phyloP scores from a whole-genome alignment of 2,113 vertebrate genomes.

The Zosterops lateralis region DNA sequence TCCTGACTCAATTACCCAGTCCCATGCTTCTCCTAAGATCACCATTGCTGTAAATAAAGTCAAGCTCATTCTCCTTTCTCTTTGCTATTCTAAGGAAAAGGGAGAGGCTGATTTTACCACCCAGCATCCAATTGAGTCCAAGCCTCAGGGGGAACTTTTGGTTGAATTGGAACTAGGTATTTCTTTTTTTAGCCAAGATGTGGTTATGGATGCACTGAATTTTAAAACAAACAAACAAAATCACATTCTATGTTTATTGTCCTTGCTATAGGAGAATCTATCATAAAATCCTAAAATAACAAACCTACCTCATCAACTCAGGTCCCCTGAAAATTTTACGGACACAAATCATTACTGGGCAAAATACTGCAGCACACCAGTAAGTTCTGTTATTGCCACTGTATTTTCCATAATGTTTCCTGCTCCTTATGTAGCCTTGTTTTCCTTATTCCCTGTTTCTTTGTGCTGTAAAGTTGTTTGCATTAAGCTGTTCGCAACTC shows the following conservation, averaged over 20 bases:
- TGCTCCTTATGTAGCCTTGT: neutral
- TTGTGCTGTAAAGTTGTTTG: neutral
- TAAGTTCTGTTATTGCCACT: neutral
- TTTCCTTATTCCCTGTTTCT: neutral
- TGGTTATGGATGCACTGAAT: neutral
- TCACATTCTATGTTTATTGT: neutral
- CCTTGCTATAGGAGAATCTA: neutral
- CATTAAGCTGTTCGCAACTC: neutral
- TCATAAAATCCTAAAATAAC: neutral
- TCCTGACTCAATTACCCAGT: slow-evolving; percentile 4
- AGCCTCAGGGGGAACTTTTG: neutral
- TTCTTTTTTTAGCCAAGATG: neutral
- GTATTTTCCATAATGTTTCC: neutral
- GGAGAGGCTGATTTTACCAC: neutral
- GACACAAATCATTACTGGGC: neutral
- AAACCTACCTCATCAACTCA: neutral
- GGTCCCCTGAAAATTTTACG: neutral
- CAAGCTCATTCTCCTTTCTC: neutral
- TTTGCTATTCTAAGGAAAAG: neutral
- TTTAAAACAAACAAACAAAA: neutral
- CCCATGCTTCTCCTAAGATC: neutral
- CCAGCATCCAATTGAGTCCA: neutral
- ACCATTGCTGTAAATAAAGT: slow-evolving; percentile 16
- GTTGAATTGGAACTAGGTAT: neutral
- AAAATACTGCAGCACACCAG: neutral